A percentile compares a stretch with the other conserved stretches of the same genome.
These are phyloP conservation scores for Drosophila subobscura DNA, from an alignment of 1,140 invertebrate species.

Conservation along the genomic window DNA sequence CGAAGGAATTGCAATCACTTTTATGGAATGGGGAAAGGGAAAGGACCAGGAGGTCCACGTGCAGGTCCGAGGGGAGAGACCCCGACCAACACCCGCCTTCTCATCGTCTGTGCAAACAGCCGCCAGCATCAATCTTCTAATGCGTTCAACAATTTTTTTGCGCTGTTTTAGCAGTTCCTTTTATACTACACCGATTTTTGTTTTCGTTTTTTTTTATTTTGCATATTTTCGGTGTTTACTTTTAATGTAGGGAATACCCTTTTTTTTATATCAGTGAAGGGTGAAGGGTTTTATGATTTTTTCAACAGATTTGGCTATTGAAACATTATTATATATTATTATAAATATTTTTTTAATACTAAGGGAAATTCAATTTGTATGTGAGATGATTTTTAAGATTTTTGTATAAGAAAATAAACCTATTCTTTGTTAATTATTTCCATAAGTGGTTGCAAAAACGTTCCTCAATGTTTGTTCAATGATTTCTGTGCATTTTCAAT, in stretches of 20 bases:
- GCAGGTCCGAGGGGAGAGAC: constrained; percentile 14
- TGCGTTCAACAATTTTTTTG: constrained; percentile 74
- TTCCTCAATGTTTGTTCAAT: too few relatives aligned
- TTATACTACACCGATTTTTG: constrained; percentile 35
- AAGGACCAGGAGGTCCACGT: constrained; percentile 11
- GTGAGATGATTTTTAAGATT: too few relatives aligned
- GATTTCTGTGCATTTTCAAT: too few relatives aligned
- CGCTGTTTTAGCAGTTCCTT: constrained; percentile 67
- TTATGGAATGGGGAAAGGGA: constrained; percentile 11
- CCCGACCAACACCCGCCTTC: neutral
- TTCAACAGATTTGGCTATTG: neutral
- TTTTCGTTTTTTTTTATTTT: constrained; percentile 31
- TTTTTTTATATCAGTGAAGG: neutral
- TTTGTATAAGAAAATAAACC: too few relatives aligned
- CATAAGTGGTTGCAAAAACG: too few relatives aligned
- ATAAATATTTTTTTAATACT: too few relatives aligned
- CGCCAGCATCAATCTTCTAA: constrained; percentile 80
- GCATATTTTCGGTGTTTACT: constrained; percentile 46
- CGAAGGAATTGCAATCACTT: constrained; percentile 76
- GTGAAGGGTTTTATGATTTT: neutral
- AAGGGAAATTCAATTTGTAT: too few relatives aligned
- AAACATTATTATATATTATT: too few relatives aligned
- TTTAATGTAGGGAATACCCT: constrained; percentile 48
- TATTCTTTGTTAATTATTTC: too few relatives aligned
- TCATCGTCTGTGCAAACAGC: constrained; percentile 61